phyloP scores from a whole-genome alignment of 2,888 invertebrate species.

The Eubasilissa splendida region DNA sequence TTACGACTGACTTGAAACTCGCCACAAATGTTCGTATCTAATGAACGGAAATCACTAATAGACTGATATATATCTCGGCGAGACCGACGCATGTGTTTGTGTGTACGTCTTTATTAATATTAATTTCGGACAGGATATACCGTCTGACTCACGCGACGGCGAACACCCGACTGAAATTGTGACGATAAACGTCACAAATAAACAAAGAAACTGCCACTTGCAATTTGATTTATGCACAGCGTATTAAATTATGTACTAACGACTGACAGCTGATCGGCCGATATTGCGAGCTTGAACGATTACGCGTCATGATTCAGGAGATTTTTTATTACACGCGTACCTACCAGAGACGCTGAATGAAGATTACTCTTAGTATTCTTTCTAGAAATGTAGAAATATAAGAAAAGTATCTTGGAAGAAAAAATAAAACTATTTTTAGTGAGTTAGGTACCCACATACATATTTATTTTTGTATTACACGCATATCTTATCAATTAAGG shows the following conservation, averaged over 20 bases:
- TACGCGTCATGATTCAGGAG: background rate
- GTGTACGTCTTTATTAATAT: conserved; percentile 53
- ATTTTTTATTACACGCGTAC: too few relatives aligned
- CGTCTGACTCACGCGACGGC: conserved; percentile 30
- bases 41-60: conserved; percentile 55
- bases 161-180: conserved; percentile 20
- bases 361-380: too few relatives aligned
- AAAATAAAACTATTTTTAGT: too few relatives aligned
- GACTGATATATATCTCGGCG: conserved; percentile 50
- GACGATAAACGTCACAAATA: background rate
- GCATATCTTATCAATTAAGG: too few relatives aligned
- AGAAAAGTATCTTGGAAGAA: too few relatives aligned
- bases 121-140: conserved; percentile 47
- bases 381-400: too few relatives aligned
- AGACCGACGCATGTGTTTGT: conserved; percentile 46
- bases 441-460: too few relatives aligned
- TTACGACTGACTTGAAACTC: conserved; percentile 30
- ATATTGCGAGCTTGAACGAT: background rate
- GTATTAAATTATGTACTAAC: background rate
- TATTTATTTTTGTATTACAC: too few relatives aligned
- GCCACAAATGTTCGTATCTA: conserved; percentile 46
- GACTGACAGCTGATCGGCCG: background rate
- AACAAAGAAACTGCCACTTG: conserved; percentile 32
- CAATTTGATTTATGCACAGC: background rate
- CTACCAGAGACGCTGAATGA: too few relatives aligned